Percentiles rank a stretch among this genome's conserved stretches.
These are phyloP conservation scores for Thymelicus sylvestris DNA, from an alignment of 2,888 invertebrate species.

Conservation along the genomic window DNA sequence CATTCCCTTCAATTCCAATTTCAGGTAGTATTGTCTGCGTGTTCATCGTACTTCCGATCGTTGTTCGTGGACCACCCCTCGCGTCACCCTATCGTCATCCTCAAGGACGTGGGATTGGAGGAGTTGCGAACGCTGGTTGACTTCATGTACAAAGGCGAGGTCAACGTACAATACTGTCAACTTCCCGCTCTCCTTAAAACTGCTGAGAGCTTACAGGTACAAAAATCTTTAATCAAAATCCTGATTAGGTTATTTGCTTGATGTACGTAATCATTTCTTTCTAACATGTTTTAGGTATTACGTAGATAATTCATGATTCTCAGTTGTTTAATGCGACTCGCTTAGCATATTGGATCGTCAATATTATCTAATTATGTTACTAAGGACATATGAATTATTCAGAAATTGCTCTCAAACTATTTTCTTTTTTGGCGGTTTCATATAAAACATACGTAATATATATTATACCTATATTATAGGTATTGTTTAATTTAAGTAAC, in stretches of 20 bases:
- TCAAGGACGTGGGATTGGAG: constrained; percentile 96
- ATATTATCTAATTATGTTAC: too few relatives aligned
- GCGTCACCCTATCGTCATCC: constrained; percentile 96
- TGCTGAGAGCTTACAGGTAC: constrained; percentile 94
- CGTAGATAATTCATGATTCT: too few relatives aligned
- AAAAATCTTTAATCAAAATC: not conserved
- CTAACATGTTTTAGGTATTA: too few relatives aligned
- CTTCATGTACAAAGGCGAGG: constrained; percentile 98
- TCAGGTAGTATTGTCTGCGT: constrained; percentile 96
- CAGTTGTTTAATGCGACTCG: too few relatives aligned
- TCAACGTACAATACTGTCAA: constrained; percentile 97
- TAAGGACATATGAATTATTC: too few relatives aligned
- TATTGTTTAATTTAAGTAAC: not conserved
- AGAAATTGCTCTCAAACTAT: too few relatives aligned
- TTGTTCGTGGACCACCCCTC: constrained; percentile 97
- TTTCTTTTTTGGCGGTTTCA: too few relatives aligned
- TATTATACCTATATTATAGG: too few relatives aligned
- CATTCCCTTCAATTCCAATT: constrained; percentile 47
- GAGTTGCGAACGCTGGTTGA: constrained; percentile 96
- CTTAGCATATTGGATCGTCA: too few relatives aligned
- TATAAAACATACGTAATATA: too few relatives aligned
- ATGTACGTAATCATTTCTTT: too few relatives aligned
- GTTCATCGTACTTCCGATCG: constrained; percentile 97
- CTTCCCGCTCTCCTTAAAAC: constrained; percentile 95
- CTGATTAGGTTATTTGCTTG: not conserved